These are phyloP conservation scores for Antechinus flavipes DNA, from an alignment of 2,113 vertebrate genomes.

Conservation along the genomic window DNA sequence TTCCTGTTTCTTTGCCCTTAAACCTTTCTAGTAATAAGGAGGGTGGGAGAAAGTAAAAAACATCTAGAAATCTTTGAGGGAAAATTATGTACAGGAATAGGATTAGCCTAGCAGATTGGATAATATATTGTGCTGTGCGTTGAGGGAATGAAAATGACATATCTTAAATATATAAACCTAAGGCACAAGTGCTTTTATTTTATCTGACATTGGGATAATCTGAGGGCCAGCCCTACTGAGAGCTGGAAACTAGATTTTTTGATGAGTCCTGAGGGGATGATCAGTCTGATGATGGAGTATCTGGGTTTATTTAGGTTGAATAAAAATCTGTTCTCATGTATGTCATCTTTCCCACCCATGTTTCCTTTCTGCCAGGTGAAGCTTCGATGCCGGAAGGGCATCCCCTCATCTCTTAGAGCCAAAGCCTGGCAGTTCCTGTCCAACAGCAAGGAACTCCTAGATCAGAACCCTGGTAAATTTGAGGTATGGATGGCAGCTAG, in stretches of 20 bases:
- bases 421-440: conserved; percentile 94
- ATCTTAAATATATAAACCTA: neutral
- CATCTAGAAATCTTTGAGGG: neutral
- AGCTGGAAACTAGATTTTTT: neutral
- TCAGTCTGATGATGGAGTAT: neutral
- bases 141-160: neutral
- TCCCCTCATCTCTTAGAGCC: conserved; percentile 92
- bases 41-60: neutral
- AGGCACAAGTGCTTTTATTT: neutral
- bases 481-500: conserved; percentile 83
- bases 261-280: neutral
- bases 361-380: conserved; percentile 88
- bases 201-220: neutral
- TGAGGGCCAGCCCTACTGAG: neutral
- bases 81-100: neutral
- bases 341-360: conserved; percentile 17
- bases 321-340: neutral
- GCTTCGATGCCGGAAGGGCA: conserved; percentile 93
- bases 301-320: conserved; percentile 29
- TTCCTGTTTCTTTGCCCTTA: neutral
- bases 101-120: neutral
- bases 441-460: conserved; percentile 91
- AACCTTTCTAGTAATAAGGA: neutral
- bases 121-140: neutral
- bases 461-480: conserved; percentile 90